These are phyloP conservation scores for Propsilocerus akamusi DNA, from an alignment of 1,140 invertebrate species.

Conservation along the genomic window DNA sequence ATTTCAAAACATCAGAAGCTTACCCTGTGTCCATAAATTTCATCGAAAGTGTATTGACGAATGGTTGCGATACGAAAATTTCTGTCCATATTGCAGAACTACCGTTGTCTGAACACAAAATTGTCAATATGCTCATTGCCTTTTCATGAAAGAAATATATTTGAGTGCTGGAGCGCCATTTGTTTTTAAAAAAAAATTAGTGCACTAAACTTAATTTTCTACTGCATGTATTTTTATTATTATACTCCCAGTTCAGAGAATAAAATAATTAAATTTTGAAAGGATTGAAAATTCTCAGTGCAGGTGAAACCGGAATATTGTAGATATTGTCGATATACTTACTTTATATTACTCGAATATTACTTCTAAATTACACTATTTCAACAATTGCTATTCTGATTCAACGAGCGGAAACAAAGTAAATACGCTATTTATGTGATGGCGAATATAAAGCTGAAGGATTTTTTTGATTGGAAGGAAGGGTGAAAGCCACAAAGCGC, in stretches of 20 bases:
- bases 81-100: neutral
- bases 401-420: too few species aligned
- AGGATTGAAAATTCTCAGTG: too few species aligned
- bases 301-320: too few species aligned
- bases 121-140: neutral
- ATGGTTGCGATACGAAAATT: neutral
- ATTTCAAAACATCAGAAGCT: neutral
- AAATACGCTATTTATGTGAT: too few species aligned
- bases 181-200: neutral
- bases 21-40: neutral
- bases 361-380: too few species aligned
- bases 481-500: too few species aligned
- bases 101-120: neutral
- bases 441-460: too few species aligned
- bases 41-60: neutral
- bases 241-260: neutral
- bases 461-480: too few species aligned
- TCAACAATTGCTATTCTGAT: too few species aligned
- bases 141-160: neutral
- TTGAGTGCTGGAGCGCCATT: neutral
- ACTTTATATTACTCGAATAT: too few species aligned
- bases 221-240: neutral
- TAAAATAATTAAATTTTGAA: neutral
- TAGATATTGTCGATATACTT: too few species aligned
- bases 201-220: neutral